Base-by-base conservation (phyloP, 1,140 invertebrate genomes). In the Leucophenga varia region DNA sequence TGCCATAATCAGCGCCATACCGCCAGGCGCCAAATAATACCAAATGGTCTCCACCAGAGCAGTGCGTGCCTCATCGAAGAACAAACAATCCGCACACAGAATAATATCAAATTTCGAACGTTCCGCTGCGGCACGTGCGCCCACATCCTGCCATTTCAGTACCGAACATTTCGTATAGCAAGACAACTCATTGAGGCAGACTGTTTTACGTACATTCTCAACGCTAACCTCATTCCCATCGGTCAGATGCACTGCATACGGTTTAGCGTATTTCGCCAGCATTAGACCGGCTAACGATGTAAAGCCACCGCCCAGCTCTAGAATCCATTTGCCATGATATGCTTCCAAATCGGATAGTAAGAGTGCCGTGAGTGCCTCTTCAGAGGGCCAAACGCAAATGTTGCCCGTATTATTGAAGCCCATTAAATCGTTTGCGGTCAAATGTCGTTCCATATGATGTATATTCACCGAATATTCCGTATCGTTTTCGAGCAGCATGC, bases 391-490 rank as follows among this genome's bases (percentile, higher is more conserved):
- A 2, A 93, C 84, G 77, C 90, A 91, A 3, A 93, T 83, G 76
- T 93, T 93, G n/a, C 91, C 91, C 1, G 91, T 94, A 58, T 93
- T 93, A 72, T 94, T 92, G 76, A 92, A 93, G 1, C 90, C 90
- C 72, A 86, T 86, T 17, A 93, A 76, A 58, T 88, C 84, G 55
- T 79, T 82, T 3, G 85, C 84, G 1, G 85, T 86, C 56, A 86
- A 82, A 16, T 73, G 81, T 16, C 82, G 79, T 47, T 79, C 79
- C 42, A 84, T 72, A 43, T 84, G 82, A 8, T 81, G 78, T 16
- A 86, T 79, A 32, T 81, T 75, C 0, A 85, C 75, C 8, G 61
- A 75, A 57, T 75, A 83, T 19, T 77, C 64, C 2, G 72, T 13
- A 3, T 59, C 63, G 18, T 63, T 56, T 31, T 76, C 74, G 41